Evolutionary conservation across 1,140 invertebrate genomes (phyloP).

Genomic region (Meloidogyne chitwoodi): DNA sequence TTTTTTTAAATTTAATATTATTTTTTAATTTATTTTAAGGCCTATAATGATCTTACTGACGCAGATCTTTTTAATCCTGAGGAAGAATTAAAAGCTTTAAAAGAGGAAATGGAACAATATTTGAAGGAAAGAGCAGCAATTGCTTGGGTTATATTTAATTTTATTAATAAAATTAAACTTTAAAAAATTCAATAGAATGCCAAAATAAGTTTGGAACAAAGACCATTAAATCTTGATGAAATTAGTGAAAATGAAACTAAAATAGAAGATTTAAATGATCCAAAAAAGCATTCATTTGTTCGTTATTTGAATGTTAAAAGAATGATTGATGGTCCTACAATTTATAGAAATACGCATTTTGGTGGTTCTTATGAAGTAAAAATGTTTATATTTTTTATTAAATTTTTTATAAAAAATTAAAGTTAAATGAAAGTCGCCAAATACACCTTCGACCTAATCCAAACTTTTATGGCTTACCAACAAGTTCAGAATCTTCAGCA

Average conservation of each 20-base stretch:
- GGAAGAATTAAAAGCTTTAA: slow-evolving; percentile 46
- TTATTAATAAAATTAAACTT: neutral
- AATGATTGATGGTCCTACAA: slow-evolving; percentile 26
- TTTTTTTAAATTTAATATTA: neutral
- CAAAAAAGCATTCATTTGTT: slow-evolving; percentile 47
- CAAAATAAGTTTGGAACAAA: slow-evolving; percentile 51
- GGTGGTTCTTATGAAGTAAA: slow-evolving; percentile 23
- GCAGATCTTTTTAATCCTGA: slow-evolving; percentile 54
- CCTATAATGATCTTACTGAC: slow-evolving; percentile 45
- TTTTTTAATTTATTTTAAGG: slow-evolving; percentile 15
- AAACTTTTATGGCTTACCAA: slow-evolving; percentile 56
- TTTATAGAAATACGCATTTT: slow-evolving; percentile 39
- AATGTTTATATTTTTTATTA: neutral
- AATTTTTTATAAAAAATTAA: neutral
- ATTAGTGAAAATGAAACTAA: slow-evolving; percentile 17
- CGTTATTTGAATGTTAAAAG: slow-evolving; percentile 55
- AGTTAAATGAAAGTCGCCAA: slow-evolving; percentile 35
- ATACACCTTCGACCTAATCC: slow-evolving; percentile 46
- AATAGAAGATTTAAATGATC: slow-evolving; percentile 44
- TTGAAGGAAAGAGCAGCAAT: slow-evolving; percentile 51
- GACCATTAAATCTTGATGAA: slow-evolving; percentile 13
- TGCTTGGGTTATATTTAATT: slow-evolving; percentile 46
- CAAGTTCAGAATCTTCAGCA: slow-evolving; percentile 53
- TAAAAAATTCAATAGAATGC: slow-evolving; percentile 53
- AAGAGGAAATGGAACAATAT: slow-evolving; percentile 52